phyloP scores from a whole-genome alignment of 2,113 vertebrate species.

The Equus przewalskii region DNA sequence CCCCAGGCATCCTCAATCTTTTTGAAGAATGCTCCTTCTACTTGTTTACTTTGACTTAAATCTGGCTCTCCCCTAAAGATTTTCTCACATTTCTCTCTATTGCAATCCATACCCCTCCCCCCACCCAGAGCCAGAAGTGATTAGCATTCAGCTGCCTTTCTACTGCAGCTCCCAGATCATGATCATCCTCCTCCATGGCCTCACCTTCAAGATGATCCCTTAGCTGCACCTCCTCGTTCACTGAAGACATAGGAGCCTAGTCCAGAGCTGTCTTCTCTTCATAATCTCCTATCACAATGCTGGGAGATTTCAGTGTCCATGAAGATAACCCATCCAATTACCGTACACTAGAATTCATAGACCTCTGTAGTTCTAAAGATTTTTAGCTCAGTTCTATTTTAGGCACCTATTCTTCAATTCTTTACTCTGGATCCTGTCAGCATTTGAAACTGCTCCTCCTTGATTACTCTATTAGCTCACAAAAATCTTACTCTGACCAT shows the following conservation, averaged over 20 bases:
- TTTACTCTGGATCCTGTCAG: not conserved
- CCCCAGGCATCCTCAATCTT: not conserved
- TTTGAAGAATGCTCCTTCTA: not conserved
- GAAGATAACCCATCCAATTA: not conserved
- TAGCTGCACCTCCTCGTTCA: not conserved
- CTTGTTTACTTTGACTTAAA: conserved; percentile 39
- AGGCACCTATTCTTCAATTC: not conserved
- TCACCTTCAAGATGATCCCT: not conserved
- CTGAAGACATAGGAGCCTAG: not conserved
- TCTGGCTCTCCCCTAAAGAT: not conserved
- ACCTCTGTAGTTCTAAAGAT: not conserved
- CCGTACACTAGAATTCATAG: not conserved
- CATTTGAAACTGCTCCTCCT: not conserved
- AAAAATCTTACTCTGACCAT: not conserved
- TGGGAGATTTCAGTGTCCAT: not conserved
- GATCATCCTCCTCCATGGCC: not conserved
- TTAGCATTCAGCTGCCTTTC: not conserved
- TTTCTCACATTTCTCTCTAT: conserved; percentile 15
- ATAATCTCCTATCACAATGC: not conserved
- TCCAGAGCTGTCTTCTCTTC: not conserved
- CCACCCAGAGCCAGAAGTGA: not conserved
- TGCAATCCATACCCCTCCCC: not conserved
- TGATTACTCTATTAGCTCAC: not conserved
- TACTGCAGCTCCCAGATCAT: not conserved
- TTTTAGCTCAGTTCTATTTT: conserved; percentile 9